These are phyloP conservation scores for Danio aesculapii DNA, from an alignment of 2,797 vertebrate species.

Conservation along the genomic window DNA sequence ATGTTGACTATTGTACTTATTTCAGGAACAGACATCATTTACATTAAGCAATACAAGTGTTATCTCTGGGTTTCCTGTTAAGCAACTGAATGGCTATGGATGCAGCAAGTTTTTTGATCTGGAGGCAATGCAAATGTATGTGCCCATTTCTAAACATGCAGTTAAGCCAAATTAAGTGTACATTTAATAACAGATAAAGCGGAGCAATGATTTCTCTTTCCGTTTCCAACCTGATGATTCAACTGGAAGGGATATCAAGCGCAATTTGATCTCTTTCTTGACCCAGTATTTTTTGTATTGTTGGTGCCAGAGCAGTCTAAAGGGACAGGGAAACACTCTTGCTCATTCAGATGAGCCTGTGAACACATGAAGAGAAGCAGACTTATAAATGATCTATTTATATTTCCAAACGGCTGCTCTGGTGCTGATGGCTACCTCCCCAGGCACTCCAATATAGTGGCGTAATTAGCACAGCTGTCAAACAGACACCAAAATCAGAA, in stretches of 20 bases:
- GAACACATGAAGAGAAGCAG: neutral
- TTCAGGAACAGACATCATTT: no score
- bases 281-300: neutral
- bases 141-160: neutral
- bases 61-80: no score
- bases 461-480: conserved; percentile 23
- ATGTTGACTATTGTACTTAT: no score
- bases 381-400: conserved; percentile 11
- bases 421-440: conserved; percentile 41
- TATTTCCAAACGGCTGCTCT: conserved; percentile 11
- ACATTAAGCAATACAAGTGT: no score
- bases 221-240: neutral
- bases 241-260: neutral
- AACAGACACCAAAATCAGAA: neutral
- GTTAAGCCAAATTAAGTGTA: neutral
- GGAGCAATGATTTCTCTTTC: neutral
- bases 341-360: conserved; percentile 2
- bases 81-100: no score
- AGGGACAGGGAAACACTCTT: neutral
- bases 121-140: no score
- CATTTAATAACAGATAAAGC: neutral
- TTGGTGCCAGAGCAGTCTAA: neutral
- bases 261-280: neutral
- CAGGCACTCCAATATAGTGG: conserved; percentile 6
- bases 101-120: no score